Base-by-base conservation (phyloP, 1,140 invertebrate genomes). In the Chrysopa pallens region DNA sequence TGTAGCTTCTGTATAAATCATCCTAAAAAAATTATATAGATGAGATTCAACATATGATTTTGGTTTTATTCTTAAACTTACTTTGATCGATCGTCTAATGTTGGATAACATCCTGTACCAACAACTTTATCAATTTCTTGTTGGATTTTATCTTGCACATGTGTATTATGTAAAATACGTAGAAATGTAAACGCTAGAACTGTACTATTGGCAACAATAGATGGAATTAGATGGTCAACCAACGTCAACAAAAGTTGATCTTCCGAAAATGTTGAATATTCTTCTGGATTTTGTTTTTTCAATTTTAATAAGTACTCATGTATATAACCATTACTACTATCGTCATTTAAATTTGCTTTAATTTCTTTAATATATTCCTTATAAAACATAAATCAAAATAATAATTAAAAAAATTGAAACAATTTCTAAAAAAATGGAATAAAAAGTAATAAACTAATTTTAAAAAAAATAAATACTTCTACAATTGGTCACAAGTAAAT, bases 141-240 rank as follows among this genome's bases (percentile, higher is more conserved):
- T 31, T 72, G 66, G 2, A 79, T 50, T 51, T 68, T 68, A 2
- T 49, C 43, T 52, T 78, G 74, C 6, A 74, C 58, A 6, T 76
- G 53, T 8, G 67, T 68, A 47, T 72, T 50, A n/a, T 67, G 61
- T 0, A 70, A 51, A 28, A 80, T 54, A 45, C 72, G 69, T 3
- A 70, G 55, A 7, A 79, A 54, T 0, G 66, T 48, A 28, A 76
- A 69, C 6, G 71, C 74, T 23, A 80, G 59, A 6, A 67, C 68
- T n/a, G 68, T 73, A 0, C 66, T 68, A 1, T 72, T 73, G 0
- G 75, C 79, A 48, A 78, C 74, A 2, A 74, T 60, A 11, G 76
- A 75, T 47, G 73, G 76, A 5, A 60, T 52, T 50, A 78, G 78
- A 35, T 80, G 55, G 45, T 80, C 77, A 39, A 66, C 58, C 2